Conservation (phyloP, 2,113 vertebrate species). For the Donacobius atricapilla region DNA sequence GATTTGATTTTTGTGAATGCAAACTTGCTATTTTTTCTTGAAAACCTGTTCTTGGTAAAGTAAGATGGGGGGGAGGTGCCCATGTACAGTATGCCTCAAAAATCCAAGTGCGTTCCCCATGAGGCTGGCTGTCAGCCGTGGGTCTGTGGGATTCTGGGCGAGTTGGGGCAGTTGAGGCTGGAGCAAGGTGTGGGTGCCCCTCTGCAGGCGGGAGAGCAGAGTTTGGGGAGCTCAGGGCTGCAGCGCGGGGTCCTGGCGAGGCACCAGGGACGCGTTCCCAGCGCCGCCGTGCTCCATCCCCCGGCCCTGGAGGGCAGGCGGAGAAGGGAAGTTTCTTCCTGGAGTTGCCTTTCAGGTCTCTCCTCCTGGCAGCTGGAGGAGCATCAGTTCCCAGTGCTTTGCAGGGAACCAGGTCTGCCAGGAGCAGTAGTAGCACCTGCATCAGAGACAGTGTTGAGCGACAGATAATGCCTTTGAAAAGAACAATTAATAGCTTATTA, state of each 20-base stretch:
- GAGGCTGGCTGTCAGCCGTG: neutral
- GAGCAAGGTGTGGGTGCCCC: rapidly evolving
- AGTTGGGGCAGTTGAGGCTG: neutral
- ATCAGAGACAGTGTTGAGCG: neutral
- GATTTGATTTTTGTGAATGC: neutral
- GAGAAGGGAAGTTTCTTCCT: neutral
- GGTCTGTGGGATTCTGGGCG: neutral
- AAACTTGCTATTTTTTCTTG: neutral
- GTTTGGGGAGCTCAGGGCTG: neutral
- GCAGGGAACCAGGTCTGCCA: neutral
- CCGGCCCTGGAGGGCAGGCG: neutral
- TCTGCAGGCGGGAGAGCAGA: neutral
- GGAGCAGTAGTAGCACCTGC: neutral
- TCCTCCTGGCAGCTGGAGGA: neutral
- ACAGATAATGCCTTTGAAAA: neutral
- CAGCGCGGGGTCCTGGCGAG: no score
- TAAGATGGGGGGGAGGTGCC: neutral
- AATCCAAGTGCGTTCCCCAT: neutral
- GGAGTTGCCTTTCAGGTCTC: neutral
- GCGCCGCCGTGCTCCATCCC: neutral
- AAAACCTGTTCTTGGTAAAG: neutral
- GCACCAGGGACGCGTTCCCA: neutral
- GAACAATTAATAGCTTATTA: neutral
- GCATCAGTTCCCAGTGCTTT: rapidly evolving
- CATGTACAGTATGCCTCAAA: neutral